Evolutionary conservation across 2,113 vertebrate genomes (phyloP), one percentile per base, ranked within the genome.

Genomic region (Odontesthes bonariensis): DNA sequence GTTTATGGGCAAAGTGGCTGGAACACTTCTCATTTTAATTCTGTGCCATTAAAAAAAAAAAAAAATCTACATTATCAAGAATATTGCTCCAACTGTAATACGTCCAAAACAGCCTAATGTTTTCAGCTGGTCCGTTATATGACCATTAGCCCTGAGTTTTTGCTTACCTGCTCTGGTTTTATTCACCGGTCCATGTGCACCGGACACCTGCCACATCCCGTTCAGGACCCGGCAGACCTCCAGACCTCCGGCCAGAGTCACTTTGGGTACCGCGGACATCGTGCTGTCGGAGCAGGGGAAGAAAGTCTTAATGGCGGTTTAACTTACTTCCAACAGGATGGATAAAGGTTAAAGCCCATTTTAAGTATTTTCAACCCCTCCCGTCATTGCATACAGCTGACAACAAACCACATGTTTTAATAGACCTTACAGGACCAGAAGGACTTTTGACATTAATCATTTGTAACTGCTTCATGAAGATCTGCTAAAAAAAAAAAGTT

Each of bases 161-260:
- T 23, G 47, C 49, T 56, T 47, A 90, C 87, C 85, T 76, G 86
- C 82, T 64, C 44, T 62, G 23, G 14, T 4, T 27, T 17, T 31
- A 13, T 85, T 70, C 16, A 91, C 81, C 0, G 49, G 10, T n/a
- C 86, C 88, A 47, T 91, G 90, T 0, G 62, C 76, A 8, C 88
- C 88, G 32, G 84, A 90, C 52, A 91, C 83, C 86, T 88, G 88
- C 88, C 90, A 87, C 88, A 88, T 77, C 35, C 84, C 86, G 56
- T 87, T 87, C 14, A 86, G 65, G 10, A 91, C 20, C 27, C 83
- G 38, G 68, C 90, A 85, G 33, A 91, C 35, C 78, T 89, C 88
- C 81, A 89, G 62, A 22, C 88, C 85, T 8, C 75, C 77, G 19
- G 80, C 55, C 56, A 89, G 69, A 2, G n/a, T 61, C 40, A 86